phyloP scores from a whole-genome alignment of 1,140 invertebrate species.

The Adoxophyes honmai region DNA sequence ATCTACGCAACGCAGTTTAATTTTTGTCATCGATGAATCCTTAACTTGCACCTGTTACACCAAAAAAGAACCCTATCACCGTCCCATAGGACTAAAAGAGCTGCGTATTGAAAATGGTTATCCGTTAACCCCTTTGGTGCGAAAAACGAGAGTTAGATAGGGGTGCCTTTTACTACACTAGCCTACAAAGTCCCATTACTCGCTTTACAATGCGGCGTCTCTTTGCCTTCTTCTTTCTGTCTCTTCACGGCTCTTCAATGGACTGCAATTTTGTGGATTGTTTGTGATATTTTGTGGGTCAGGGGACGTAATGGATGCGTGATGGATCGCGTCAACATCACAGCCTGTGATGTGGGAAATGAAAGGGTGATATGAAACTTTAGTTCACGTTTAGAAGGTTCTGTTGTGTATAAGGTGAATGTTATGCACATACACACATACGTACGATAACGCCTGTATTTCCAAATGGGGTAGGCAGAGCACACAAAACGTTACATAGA shows the following conservation, averaged over 20 bases:
- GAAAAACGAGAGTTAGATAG: conserved; percentile 15
- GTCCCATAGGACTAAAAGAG: background rate
- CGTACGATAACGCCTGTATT: too few relatives aligned
- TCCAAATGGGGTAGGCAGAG: too few relatives aligned
- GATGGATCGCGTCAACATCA: background rate
- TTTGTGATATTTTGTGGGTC: background rate
- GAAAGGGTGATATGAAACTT: background rate
- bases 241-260: too few relatives aligned
- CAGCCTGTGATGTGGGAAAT: background rate
- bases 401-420: too few relatives aligned
- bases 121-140: conserved; percentile 3
- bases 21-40: conserved; percentile 12
- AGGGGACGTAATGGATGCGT: background rate
- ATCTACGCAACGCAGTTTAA: conserved; percentile 10
- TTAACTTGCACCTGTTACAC: too few relatives aligned
- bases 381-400: too few relatives aligned
- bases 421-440: too few relatives aligned
- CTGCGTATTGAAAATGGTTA: background rate
- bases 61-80: background rate
- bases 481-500: too few relatives aligned
- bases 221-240: too few relatives aligned
- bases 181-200: too few relatives aligned
- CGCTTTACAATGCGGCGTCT: too few relatives aligned
- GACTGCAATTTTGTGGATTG: too few relatives aligned
- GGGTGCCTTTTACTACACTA: background rate